These are phyloP conservation scores for Lutraria lutraria DNA, from an alignment of 2,888 invertebrate genomes.

Conservation along the genomic window DNA sequence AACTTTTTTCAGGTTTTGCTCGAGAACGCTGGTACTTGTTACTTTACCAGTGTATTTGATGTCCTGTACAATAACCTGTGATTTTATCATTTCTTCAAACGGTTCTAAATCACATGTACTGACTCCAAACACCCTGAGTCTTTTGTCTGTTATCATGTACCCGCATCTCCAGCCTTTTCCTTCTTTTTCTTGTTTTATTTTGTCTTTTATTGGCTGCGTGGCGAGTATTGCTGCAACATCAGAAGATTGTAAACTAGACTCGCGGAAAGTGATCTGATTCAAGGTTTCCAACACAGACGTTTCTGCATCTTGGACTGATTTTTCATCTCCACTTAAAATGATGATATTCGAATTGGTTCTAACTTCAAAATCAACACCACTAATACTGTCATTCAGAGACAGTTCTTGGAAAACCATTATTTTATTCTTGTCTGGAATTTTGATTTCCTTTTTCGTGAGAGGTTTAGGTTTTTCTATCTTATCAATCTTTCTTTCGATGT, in stretches of 20 bases:
- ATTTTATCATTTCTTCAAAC: constrained; percentile 10
- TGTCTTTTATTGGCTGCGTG: constrained; percentile 38
- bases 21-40: background rate
- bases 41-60: constrained; percentile 40
- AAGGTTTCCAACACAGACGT: constrained; percentile 14
- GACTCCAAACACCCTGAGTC: constrained; percentile 12
- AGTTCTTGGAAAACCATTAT: constrained; percentile 43
- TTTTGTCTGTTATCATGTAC: constrained; percentile 8
- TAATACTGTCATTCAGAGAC: background rate
- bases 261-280: constrained; percentile 19
- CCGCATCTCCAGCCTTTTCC: constrained; percentile 27
- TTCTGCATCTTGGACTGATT: constrained; percentile 19
- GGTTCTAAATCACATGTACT: background rate
- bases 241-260: constrained; percentile 15
- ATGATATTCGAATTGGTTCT: background rate
- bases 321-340: constrained; percentile 20
- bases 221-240: constrained; percentile 26
- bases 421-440: constrained; percentile 29
- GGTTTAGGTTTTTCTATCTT: constrained; percentile 47
- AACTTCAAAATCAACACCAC: constrained; percentile 21
- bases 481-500: constrained; percentile 34
- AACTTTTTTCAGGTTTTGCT: constrained; percentile 23
- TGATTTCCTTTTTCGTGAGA: constrained; percentile 20
- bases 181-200: constrained; percentile 28
- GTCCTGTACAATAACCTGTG: background rate